Base-by-base conservation (phyloP, 2,888 invertebrate species). In the Nebria salina region DNA sequence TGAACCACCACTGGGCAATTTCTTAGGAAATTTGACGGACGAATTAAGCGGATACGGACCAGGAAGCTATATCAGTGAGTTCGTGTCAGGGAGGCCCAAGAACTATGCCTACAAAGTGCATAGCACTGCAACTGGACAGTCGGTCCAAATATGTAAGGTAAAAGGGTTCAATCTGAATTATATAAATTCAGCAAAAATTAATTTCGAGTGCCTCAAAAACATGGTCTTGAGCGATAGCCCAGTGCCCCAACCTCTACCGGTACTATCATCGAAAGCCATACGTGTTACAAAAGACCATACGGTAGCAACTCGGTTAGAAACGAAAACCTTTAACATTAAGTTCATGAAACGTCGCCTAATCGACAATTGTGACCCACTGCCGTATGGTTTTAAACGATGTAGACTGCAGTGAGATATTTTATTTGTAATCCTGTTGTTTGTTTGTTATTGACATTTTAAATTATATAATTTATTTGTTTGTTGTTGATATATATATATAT, bases 51-150 rank as follows among this genome's bases (percentile, higher is more conserved):
- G 20, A 20, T 20, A 20, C 20, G 20, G 20, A 20, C 20, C 20
- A 20, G 20, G 0, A 20, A 20, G 20, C 82, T 76, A 88, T 82
- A 76, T 87, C 0, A 77, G 82, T 2, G 77, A 83, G 13, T 85
- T 86, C 77, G 85, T 84, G 1, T 26, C 77, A 15, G 84, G 83
- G n/a, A 83, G 84, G 43, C 20, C 20, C 20, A 20, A 20, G 20
- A 20, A 20, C 20, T 20, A 20, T 20, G 20, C 20, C 20, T 20
- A 20, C 20, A 20, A 20, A 20, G 84, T 86, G 11, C 83, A 77
- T 77, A 70, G 78, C 1, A 79, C 82, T 25, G 75, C 41, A 13
- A 41, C 34, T 20, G 75, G 82, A 26, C 41, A 54, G 41, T 11
- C 13, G 11, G 70, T 26, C 13, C 20, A 65, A 20, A 68, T 83